phyloP scores from a whole-genome alignment of 1,140 invertebrate species.

The Hestina assimilis region DNA sequence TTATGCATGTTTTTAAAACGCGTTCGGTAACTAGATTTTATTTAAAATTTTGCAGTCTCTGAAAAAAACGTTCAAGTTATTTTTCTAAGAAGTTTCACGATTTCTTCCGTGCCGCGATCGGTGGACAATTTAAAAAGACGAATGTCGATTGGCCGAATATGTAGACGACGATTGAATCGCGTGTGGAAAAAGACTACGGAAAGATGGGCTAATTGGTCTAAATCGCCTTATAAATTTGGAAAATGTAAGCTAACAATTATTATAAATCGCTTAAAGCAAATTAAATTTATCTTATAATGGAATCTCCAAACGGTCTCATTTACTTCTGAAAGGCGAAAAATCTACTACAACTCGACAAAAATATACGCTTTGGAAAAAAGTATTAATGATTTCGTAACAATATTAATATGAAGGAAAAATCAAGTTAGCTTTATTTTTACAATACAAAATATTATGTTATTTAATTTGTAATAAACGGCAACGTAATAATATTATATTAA shows the following conservation, averaged over 20 bases:
- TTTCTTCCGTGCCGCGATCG: constrained; percentile 24
- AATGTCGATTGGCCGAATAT: constrained; percentile 33
- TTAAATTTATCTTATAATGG: constrained; percentile 7
- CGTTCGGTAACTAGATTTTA: too few species aligned
- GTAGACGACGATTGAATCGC: constrained; percentile 40
- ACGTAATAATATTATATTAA: too few species aligned
- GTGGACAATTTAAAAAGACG: constrained; percentile 33
- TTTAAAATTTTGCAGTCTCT: background rate
- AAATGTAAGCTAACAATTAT: constrained; percentile 39
- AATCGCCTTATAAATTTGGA: constrained; percentile 29
- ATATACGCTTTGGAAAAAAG: too few species aligned
- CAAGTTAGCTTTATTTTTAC: too few species aligned
- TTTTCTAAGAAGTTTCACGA: constrained; percentile 1
- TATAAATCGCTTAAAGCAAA: background rate
- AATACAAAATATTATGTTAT: too few species aligned
- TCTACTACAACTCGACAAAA: background rate
- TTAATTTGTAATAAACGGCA: too few species aligned
- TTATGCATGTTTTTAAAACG: too few species aligned
- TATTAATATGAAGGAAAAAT: too few species aligned
- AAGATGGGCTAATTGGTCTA: constrained; percentile 40
- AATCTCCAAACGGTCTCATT: constrained; percentile 9
- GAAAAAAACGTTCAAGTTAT: background rate
- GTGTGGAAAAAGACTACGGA: constrained; percentile 53
- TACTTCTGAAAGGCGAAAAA: constrained; percentile 15
- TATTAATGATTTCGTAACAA: too few species aligned